phyloP scores from a whole-genome alignment of 2,888 invertebrate species.

The Tetragonula carbonaria region DNA sequence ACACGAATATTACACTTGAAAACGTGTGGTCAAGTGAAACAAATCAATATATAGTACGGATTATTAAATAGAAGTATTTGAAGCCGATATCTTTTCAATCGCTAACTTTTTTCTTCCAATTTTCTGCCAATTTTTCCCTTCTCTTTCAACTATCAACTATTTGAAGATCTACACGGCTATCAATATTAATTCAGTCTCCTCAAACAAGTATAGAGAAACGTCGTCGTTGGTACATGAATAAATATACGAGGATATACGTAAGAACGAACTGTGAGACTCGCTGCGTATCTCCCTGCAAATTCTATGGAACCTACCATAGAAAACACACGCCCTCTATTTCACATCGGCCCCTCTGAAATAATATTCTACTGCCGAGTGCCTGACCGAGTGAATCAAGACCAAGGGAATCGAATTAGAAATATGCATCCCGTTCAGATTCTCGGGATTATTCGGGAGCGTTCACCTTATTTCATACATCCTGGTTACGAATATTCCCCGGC shows the following conservation, averaged over 20 bases:
- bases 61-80: not conserved
- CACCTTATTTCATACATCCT: slow-evolving; percentile 51
- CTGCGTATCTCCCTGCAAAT: not conserved
- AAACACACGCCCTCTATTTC: not conserved
- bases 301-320: not conserved
- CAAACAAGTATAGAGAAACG: no score
- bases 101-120: not conserved
- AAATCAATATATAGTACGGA: not conserved
- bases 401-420: slow-evolving; percentile 43
- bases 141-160: no score
- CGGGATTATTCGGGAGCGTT: slow-evolving; percentile 37
- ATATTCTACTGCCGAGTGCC: not conserved
- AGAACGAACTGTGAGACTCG: not conserved
- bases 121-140: no score
- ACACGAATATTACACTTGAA: no score
- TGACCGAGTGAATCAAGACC: not conserved
- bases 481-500: slow-evolving; percentile 35
- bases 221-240: not conserved
- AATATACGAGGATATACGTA: not conserved
- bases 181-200: no score
- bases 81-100: not conserved
- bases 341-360: slow-evolving; percentile 1
- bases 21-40: not conserved
- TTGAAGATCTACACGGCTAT: no score
- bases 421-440: slow-evolving; percentile 28